Evolutionary conservation across 2,888 invertebrate species (phyloP), one percentile per base, ranked within the genome.

Genomic region (Nemoura dubitans): DNA sequence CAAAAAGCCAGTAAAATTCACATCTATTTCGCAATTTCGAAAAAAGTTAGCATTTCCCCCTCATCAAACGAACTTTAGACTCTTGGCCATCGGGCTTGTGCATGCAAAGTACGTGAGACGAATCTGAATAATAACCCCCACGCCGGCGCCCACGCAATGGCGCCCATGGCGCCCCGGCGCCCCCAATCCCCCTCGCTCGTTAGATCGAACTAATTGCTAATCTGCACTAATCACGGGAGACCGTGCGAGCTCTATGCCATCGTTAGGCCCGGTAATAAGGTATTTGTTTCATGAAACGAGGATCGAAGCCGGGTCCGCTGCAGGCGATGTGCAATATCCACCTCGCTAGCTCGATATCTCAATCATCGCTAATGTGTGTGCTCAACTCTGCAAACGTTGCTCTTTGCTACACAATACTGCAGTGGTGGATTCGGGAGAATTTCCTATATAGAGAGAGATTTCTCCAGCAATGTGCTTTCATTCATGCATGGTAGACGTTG

Each of bases 151-250:
- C n/a, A 10, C 30, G 7, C 29, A 30, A 14, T n/a, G 29, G 10
- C 81, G n/a, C 28, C 81, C 81, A n/a, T 10, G 29, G 0, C 81
- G 30, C 16, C 80, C 80, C 80, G 26, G 27, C 80, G 36, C 10
- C 80, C 28, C 80, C 16, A 25, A 1, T 16, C 0, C 28, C 80
- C 28, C 81, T 5, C n/a, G 27, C 78, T 78, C 27, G 78, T 78
- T 78, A 78, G 78, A 78, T 28, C 81, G 81, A 28, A 28, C 29
- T 81, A 30, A 81, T 81, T 81, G 81, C 81, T 81, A 81, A 81
- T 81, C 81, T 29, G 29, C 28, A 30, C 28, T 81, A 81, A 81
- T 81, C 81, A 30, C 81, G 30, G 29, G 29, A n/a, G 27, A 28
- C 27, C 78, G 81, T 28, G 30, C 30, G 30, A 81, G 26, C 81